Base-by-base conservation (phyloP, 2,113 vertebrate genomes). In the Lonchura striata region DNA sequence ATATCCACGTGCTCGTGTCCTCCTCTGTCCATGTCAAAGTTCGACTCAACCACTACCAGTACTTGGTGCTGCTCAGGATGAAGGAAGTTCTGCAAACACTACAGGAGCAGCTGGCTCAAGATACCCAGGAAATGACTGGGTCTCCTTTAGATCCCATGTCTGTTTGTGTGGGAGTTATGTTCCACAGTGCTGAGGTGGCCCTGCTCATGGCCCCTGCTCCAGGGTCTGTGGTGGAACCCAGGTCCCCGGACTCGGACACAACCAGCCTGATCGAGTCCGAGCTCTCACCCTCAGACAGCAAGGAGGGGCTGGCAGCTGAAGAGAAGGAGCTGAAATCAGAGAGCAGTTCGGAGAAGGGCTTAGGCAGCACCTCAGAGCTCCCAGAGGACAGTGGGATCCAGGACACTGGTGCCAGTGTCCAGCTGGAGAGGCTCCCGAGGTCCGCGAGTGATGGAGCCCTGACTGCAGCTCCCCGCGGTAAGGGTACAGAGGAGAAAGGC, bases 11-110 rank as follows among this genome's bases (percentile, higher is more conserved):
- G 78, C 97, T 99, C 16, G 89, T 98, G 21, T 98, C 99, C 90
- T 98, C 98, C 23, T 95, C 98, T 35, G 98, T 98, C 10, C 98
- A 98, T 0, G 90, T 99, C 84, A 97, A 98, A 28, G 78, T 99
- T 97, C 98, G 98, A 89, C 98, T 99, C n/a, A 99, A 99, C 91
- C 99, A 99, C 96, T 99, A 99, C 96, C 99, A 99, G 80, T 99
- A 99, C 56, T 96, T 99, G 59, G 99, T 99, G 18, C 97, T 99
- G 59, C 98, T 99, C 83, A 98, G 99, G 82, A 98, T 99, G 97
- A 99, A 98, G 90, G 99, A 99, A 63, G 95, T 98, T 65, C 95
- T 99, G 83, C 97, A 98, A 35, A 93, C 96, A 5, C 96, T 99
- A n/a, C 98, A 98, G 79, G 97, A 98, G 70, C 98, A 99, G 95